A percentile compares a stretch with the other conserved stretches of the same genome.
phyloP scores from a whole-genome alignment of 2,113 vertebrate genomes.

The Zosterops pallidus region DNA sequence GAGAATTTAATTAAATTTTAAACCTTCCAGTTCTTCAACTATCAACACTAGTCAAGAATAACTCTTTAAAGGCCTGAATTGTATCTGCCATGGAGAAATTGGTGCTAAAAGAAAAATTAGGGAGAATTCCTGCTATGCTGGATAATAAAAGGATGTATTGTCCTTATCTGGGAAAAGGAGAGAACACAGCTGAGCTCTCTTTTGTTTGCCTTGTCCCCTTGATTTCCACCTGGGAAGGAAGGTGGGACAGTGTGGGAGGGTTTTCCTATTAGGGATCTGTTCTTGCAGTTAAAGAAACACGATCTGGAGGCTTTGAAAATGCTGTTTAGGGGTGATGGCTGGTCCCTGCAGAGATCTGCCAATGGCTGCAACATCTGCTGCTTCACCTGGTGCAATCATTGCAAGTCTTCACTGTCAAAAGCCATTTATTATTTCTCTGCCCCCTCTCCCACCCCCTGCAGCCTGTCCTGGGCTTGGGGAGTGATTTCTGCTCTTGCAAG shows the following conservation, averaged over 20 bases:
- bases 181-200: neutral
- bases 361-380: neutral
- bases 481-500: neutral
- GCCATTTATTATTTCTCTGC: neutral
- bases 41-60: neutral
- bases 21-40: neutral
- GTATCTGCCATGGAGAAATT: neutral
- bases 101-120: neutral
- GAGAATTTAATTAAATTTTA: neutral
- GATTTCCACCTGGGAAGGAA: neutral
- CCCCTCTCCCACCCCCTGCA: neutral
- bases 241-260: neutral
- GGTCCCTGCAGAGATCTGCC: neutral
- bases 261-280: neutral
- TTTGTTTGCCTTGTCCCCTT: neutral
- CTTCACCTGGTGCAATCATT: neutral
- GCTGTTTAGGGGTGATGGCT: neutral
- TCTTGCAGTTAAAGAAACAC: neutral
- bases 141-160: neutral
- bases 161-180: neutral
- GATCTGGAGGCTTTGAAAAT: neutral
- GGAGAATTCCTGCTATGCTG: neutral
- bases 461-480: neutral
- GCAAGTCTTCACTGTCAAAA: neutral
- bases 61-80: neutral